These are phyloP conservation scores for Octodonta nipae DNA, from an alignment of 2,888 invertebrate species.

Conservation along the genomic window DNA sequence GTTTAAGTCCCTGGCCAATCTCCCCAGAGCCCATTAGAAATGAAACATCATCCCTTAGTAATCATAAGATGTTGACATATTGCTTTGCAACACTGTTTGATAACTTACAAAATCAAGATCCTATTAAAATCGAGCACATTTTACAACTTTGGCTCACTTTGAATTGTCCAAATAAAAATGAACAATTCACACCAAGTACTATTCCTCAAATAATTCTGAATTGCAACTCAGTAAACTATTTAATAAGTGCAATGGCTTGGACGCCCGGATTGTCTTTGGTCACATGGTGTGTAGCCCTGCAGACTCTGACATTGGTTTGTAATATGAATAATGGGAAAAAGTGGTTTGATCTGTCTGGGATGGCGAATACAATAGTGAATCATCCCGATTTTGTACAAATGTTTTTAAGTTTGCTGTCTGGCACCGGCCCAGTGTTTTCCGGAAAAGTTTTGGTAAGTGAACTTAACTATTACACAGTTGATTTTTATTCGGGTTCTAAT, in stretches of 20 bases:
- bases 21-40: constrained; percentile 48
- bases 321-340: constrained; percentile 39
- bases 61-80: constrained; percentile 49
- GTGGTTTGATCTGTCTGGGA: constrained; percentile 35
- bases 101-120: constrained; percentile 53
- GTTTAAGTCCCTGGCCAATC: constrained; percentile 25
- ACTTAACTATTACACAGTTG: too few species aligned
- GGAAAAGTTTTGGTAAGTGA: constrained; percentile 41
- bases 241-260: constrained; percentile 53
- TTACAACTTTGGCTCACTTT: constrained; percentile 63
- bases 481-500: too few species aligned
- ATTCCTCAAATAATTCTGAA: constrained; percentile 53
- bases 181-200: constrained; percentile 44
- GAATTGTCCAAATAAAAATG: constrained; percentile 48
- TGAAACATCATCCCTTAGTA: constrained; percentile 14
- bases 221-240: constrained; percentile 48
- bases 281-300: constrained; percentile 68
- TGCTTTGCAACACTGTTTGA: constrained; percentile 58
- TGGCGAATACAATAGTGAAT: constrained; percentile 50
- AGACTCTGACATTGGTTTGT: constrained; percentile 59
- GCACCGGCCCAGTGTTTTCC: constrained; percentile 43
- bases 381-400: constrained; percentile 55
- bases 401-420: constrained; percentile 52
- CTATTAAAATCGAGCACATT: constrained; percentile 69
- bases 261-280: constrained; percentile 54